Evolutionary conservation across 2,888 invertebrate genomes (phyloP).

Genomic region (Microctonus brassicae): DNA sequence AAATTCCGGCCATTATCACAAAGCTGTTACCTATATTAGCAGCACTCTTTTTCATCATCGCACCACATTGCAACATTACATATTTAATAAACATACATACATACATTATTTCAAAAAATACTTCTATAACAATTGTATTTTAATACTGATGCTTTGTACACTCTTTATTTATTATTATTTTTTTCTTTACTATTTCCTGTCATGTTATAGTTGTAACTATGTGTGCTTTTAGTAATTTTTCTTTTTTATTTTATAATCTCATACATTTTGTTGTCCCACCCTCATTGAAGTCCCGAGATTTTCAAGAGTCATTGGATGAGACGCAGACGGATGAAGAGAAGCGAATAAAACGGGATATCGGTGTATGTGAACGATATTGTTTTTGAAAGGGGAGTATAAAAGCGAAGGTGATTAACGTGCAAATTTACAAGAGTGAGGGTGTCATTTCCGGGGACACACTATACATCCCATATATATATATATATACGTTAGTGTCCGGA

Average conservation of each 20-base stretch:
- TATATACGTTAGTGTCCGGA: no score
- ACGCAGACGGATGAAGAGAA: background rate
- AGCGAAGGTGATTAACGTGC: slow-evolving; percentile 36
- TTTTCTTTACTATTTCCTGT: background rate
- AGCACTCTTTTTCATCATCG: slow-evolving; percentile 14
- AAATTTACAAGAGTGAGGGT: slow-evolving; percentile 23
- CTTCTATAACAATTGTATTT: slow-evolving; percentile 8
- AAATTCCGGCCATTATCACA: slow-evolving; percentile 60
- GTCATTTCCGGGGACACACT: background rate
- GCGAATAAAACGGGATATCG: background rate
- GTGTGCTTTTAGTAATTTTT: background rate
- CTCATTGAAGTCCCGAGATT: slow-evolving; percentile 20
- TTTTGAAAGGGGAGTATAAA: slow-evolving; percentile 10
- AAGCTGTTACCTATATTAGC: slow-evolving; percentile 45
- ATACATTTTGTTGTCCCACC: background rate
- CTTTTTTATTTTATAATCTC: background rate
- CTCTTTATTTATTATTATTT: background rate
- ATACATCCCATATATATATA: background rate
- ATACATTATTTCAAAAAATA: background rate
- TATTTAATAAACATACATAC: background rate
- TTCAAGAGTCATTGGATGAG: slow-evolving; percentile 29
- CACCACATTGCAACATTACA: slow-evolving; percentile 16
- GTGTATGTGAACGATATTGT: slow-evolving; percentile 10
- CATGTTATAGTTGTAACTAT: background rate
- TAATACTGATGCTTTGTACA: no score